Conservation (phyloP, 1,140 invertebrate genomes). For the Venustaconcha ellipsiformis region DNA sequence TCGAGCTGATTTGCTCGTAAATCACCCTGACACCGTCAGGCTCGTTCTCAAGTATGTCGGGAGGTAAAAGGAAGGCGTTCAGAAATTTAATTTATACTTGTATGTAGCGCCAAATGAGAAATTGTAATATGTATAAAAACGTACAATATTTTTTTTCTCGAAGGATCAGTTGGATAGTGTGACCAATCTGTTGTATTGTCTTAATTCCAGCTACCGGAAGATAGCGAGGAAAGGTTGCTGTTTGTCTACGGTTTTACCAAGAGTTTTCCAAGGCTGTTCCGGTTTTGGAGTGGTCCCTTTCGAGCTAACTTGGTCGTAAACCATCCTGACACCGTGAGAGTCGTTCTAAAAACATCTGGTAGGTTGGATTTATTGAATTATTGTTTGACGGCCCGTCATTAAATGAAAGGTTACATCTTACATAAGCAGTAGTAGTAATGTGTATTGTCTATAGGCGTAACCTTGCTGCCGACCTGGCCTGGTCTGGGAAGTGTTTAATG, state of each 20-base stretch:
- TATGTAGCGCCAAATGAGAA: conserved; percentile 5
- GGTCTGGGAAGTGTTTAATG: too few species aligned
- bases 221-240: conserved; percentile 10
- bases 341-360: too few species aligned
- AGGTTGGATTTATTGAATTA: too few species aligned
- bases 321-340: too few species aligned
- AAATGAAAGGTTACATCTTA: conserved; percentile 10
- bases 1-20: neutral
- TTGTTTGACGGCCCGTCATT: too few species aligned
- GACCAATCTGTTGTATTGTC: neutral
- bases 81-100: neutral
- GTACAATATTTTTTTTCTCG: neutral
- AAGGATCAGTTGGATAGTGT: neutral
- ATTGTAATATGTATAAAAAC: neutral
- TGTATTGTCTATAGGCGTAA: neutral
- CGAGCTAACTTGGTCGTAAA: conserved; percentile 10
- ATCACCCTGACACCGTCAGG: neutral
- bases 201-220: conserved; percentile 1
- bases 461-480: too few species aligned
- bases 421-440: conserved; percentile 13
- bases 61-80: neutral
- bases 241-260: conserved; percentile 7
- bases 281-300: conserved; percentile 10
- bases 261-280: conserved; percentile 16
- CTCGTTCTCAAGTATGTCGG: neutral